Conservation (phyloP, 2,888 invertebrate species). For the Dasypolia templi region DNA sequence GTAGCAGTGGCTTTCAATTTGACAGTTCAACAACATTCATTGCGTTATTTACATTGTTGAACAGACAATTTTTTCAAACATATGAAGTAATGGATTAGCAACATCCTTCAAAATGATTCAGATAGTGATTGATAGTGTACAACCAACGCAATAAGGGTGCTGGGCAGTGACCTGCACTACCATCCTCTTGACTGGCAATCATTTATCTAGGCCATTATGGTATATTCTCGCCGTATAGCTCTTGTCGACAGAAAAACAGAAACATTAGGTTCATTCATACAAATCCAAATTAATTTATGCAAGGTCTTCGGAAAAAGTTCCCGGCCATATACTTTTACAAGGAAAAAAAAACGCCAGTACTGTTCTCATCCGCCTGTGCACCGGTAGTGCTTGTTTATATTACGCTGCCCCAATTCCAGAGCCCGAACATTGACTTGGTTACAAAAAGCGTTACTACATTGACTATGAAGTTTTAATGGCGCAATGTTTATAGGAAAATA, state of each 20-base stretch:
- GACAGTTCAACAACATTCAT: too few relatives aligned
- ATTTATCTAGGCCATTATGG: not conserved
- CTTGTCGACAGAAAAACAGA: too few relatives aligned
- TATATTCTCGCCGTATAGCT: not conserved
- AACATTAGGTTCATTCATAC: not conserved
- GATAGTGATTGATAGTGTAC: too few relatives aligned
- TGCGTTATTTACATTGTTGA: too few relatives aligned
- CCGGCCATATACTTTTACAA: not conserved
- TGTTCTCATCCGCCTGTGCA: slow-evolving; percentile 51
- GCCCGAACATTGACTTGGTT: slow-evolving; percentile 55
- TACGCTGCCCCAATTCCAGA: slow-evolving; percentile 70
- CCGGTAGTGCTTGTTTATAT: slow-evolving; percentile 71
- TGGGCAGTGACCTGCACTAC: too few relatives aligned
- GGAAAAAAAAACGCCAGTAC: slow-evolving; percentile 24
- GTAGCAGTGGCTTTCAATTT: too few relatives aligned
- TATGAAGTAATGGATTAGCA: too few relatives aligned
- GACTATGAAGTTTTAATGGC: slow-evolving; percentile 34
- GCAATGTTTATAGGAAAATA: slow-evolving; percentile 38
- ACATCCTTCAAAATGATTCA: too few relatives aligned
- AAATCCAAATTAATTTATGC: not conserved
- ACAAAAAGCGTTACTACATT: slow-evolving; percentile 52
- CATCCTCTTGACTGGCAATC: not conserved
- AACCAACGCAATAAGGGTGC: too few relatives aligned
- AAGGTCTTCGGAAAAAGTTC: slow-evolving; percentile 1
- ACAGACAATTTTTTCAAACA: too few relatives aligned